Evolutionary conservation across 2,797 vertebrate genomes (phyloP), one percentile per base, ranked within the genome.

Genomic region (Enteromius treurensis): DNA sequence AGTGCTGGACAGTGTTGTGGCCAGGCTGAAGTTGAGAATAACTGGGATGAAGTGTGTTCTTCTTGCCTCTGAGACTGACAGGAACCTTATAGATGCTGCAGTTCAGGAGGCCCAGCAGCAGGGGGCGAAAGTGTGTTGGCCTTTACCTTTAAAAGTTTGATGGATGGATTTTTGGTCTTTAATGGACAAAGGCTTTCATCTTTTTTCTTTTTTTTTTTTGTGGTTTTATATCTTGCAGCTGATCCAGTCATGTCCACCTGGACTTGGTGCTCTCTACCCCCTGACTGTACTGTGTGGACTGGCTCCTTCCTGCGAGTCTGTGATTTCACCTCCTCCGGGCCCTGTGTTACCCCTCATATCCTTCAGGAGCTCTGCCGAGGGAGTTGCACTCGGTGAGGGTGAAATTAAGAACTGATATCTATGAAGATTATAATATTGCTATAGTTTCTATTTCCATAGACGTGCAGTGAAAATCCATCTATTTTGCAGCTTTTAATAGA

Each of bases 281-380:
- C 95, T 96, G 0, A 96, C 96, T 0, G 93, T 98, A 87, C 90
- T 98, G 62, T 96, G 92, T 3, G 92, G 94, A 0, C 91, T 92
- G 0, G 94, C 95, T 81, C 95, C 94, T 0, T 94, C 96, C 69
- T 96, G 93, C 5, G 91, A 95, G 0, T 95, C 93, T 19, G 92
- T 95, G 85, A 91, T 94, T 80, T 89, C 78, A 58, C 95, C 92
- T 83, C 82, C 95, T 0, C 94, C 94, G 0, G 97, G 96, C 69
- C 97, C 97, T 0, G 84, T 98, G 77, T 92, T 98, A 37, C 91
- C 96, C 71, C 92, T 96, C 51, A 88, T 96, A 87, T 91, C 95
- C 0, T 98, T 98, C 91, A 95, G 97, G 15, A 95, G 94, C n/a
- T 88, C 94, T 78, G 84, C 91, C 0, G 97, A 98, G 81, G 96